Percentiles rank a stretch among this genome's conserved stretches.
These are phyloP conservation scores for Leptatherina wallacei DNA, from an alignment of 2,797 vertebrate genomes.

Conservation along the genomic window DNA sequence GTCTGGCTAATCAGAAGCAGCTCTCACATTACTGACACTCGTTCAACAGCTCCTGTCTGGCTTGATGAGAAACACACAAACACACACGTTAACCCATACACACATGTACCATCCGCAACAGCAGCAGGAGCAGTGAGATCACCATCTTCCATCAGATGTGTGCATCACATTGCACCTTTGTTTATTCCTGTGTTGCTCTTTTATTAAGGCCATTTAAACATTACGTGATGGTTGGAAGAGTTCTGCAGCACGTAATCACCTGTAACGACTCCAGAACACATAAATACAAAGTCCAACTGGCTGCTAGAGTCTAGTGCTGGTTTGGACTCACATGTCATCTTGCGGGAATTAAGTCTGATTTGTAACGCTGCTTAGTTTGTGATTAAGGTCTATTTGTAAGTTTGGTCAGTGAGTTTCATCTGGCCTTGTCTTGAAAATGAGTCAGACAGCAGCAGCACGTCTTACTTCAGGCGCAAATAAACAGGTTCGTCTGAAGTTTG, in stretches of 20 bases:
- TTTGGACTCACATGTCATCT: slow-evolving; percentile 38
- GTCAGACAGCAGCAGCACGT: slow-evolving; percentile 55
- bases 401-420: slow-evolving; percentile 43
- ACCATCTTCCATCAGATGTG: slow-evolving; percentile 53
- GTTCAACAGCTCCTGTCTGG: slow-evolving; percentile 61
- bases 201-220: slow-evolving; percentile 77
- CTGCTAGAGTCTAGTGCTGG: slow-evolving; percentile 30
- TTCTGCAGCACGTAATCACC: slow-evolving; percentile 58
- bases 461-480: slow-evolving; percentile 66
- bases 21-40: slow-evolving; percentile 52
- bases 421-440: slow-evolving; percentile 41
- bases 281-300: slow-evolving; percentile 66
- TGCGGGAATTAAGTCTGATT: slow-evolving; percentile 56
- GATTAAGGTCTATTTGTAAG: slow-evolving; percentile 25
- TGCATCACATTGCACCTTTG: slow-evolving; percentile 67
- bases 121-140: slow-evolving; percentile 65
- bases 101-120: slow-evolving; percentile 15
- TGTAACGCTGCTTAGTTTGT: slow-evolving; percentile 55
- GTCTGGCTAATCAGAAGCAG: slow-evolving; percentile 50
- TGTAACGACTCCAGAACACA: slow-evolving; percentile 72
- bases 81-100: slow-evolving; percentile 4
- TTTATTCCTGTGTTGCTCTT: slow-evolving; percentile 75
- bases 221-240: slow-evolving; percentile 73
- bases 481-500: slow-evolving; percentile 51
- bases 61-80: slow-evolving; percentile 56